These are phyloP conservation scores for Pollenia griseotomentosa DNA, from an alignment of 2,888 invertebrate genomes.

Conservation along the genomic window DNA sequence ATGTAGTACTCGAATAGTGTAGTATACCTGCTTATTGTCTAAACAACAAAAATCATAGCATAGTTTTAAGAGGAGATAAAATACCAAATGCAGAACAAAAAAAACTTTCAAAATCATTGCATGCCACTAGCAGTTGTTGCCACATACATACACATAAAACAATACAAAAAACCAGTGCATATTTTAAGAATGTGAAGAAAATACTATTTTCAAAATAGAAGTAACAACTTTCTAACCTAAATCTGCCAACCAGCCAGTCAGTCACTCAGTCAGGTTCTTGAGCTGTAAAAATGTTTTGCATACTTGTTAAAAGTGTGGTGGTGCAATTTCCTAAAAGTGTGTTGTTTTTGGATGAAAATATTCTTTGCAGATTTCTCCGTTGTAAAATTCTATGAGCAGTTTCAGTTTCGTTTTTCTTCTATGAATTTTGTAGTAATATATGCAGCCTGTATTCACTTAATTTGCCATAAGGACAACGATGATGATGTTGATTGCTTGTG, in stretches of 20 bases:
- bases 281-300: slow-evolving; percentile 40
- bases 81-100: not conserved
- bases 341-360: slow-evolving; percentile 15
- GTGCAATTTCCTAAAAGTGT: slow-evolving; percentile 1
- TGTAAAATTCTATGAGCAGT: not conserved
- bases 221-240: slow-evolving; percentile 54
- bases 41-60: slow-evolving; percentile 48
- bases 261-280: slow-evolving; percentile 10
- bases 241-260: slow-evolving; percentile 39
- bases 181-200: not conserved
- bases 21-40: slow-evolving; percentile 29
- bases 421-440: slow-evolving; percentile 11
- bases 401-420: not conserved
- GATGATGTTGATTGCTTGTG: slow-evolving; percentile 22
- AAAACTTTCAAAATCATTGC: slow-evolving; percentile 20
- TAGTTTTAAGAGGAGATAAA: slow-evolving; percentile 43
- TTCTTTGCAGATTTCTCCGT: not conserved
- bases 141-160: not conserved
- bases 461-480: slow-evolving; percentile 48
- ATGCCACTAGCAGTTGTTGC: not conserved
- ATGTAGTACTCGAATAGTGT: not conserved
- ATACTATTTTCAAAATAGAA: too few species aligned
- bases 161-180: not conserved
- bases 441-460: slow-evolving; percentile 60
- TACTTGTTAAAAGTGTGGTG: slow-evolving; percentile 24